phyloP scores from a whole-genome alignment of 1,140 invertebrate genomes.

The Arion vulgaris region DNA sequence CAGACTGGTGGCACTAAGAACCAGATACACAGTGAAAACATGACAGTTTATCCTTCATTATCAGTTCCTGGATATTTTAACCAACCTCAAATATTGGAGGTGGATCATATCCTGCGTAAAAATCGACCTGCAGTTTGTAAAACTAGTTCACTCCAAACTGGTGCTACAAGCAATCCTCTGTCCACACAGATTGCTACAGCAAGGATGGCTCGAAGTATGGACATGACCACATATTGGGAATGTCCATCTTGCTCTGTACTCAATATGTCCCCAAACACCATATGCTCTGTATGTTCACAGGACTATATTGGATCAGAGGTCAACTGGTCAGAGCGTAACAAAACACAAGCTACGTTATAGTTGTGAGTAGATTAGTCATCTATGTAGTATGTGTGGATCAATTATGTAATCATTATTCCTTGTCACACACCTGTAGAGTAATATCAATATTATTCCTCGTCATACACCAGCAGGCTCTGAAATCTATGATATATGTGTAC shows the following conservation, averaged over 20 bases:
- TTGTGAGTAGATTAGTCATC: too few relatives aligned
- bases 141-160: constrained; percentile 22
- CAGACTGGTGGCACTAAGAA: background rate
- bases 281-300: constrained; percentile 38
- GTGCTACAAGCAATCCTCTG: background rate
- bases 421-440: too few relatives aligned
- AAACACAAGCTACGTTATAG: constrained; percentile 5
- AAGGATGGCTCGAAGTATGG: constrained; percentile 39
- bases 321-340: constrained; percentile 11
- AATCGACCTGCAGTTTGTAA: background rate
- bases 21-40: background rate
- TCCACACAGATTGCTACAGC: background rate
- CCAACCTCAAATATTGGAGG: background rate
- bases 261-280: constrained; percentile 23
- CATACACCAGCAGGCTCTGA: too few relatives aligned
- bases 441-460: too few relatives aligned
- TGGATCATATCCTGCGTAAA: background rate
- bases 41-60: background rate
- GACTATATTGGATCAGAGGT: constrained; percentile 33
- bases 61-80: background rate
- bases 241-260: constrained; percentile 34
- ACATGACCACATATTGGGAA: constrained; percentile 36
- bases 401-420: too few relatives aligned
- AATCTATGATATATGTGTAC: too few relatives aligned
- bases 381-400: too few relatives aligned